Conservation (phyloP, 2,113 vertebrate species). For the Xiphophorus hellerii region DNA sequence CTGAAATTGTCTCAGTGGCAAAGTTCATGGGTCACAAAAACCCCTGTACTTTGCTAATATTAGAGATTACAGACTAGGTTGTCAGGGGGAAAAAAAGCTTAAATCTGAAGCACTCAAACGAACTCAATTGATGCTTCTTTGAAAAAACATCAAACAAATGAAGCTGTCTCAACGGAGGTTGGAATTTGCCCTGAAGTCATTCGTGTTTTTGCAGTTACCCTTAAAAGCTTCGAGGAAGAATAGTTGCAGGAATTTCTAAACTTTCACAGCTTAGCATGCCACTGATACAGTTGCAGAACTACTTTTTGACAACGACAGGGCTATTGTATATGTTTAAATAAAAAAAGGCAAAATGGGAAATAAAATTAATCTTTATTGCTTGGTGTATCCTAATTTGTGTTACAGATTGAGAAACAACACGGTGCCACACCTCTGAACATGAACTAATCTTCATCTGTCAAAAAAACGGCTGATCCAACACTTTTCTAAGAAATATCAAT, state of each 20-base stretch:
- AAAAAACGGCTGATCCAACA: not conserved
- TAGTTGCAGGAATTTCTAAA: not conserved
- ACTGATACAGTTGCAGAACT: too few species aligned
- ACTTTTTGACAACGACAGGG: too few species aligned
- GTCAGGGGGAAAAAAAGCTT: too few species aligned
- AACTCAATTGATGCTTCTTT: not conserved
- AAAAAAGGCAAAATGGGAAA: not conserved
- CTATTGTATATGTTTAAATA: too few species aligned
- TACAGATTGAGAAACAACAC: too few species aligned
- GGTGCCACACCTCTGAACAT: not conserved
- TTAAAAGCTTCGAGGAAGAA: not conserved
- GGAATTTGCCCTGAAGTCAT: conserved; percentile 12
- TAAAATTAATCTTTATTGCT: not conserved
- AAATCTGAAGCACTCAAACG: not conserved
- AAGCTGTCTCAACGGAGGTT: not conserved
- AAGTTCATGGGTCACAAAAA: too few species aligned
- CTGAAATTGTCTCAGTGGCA: too few species aligned
- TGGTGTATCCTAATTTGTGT: not conserved
- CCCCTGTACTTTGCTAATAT: too few species aligned
- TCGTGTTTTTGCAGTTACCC: not conserved
- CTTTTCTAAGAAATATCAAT: not conserved
- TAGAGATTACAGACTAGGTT: too few species aligned
- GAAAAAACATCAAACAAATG: not conserved
- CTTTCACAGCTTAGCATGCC: too few species aligned
- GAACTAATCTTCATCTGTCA: not conserved